Conservation (phyloP, 2,113 vertebrate species). For the Cyrtonyx montezumae region DNA sequence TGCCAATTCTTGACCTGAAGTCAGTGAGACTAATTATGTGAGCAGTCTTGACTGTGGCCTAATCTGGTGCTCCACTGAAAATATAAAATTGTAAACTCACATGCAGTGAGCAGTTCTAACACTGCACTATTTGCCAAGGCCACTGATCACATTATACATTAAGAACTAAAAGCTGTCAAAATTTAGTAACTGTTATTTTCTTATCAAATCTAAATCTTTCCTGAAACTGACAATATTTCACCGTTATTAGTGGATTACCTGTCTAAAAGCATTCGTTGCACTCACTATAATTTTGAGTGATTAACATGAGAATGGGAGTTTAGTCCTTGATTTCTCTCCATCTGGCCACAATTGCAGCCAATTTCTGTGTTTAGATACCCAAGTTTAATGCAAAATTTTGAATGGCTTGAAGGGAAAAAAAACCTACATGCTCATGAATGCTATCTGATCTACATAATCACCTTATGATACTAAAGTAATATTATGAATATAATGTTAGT, state of each 20-base stretch:
- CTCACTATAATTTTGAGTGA: neutral
- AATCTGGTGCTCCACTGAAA: neutral
- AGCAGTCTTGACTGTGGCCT: neutral
- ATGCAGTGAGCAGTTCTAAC: neutral
- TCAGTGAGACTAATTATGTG: neutral
- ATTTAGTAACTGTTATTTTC: neutral
- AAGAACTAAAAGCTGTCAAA: neutral
- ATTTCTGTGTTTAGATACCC: neutral
- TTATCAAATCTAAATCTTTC: neutral
- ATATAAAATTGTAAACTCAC: neutral
- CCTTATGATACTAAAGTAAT: neutral
- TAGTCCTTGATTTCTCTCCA: neutral
- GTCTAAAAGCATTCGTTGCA: neutral
- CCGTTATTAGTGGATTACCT: neutral
- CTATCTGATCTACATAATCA: neutral
- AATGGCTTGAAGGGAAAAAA: conserved; percentile 3
- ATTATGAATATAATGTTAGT: neutral
- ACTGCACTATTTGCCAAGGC: neutral
- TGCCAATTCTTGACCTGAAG: neutral
- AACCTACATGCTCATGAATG: neutral
- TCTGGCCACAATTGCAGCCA: neutral
- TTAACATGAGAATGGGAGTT: neutral
- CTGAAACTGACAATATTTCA: neutral
- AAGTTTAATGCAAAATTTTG: neutral
- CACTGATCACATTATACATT: neutral